Conservation (phyloP, 2,888 invertebrate genomes). For the Brenthis daphne region DNA sequence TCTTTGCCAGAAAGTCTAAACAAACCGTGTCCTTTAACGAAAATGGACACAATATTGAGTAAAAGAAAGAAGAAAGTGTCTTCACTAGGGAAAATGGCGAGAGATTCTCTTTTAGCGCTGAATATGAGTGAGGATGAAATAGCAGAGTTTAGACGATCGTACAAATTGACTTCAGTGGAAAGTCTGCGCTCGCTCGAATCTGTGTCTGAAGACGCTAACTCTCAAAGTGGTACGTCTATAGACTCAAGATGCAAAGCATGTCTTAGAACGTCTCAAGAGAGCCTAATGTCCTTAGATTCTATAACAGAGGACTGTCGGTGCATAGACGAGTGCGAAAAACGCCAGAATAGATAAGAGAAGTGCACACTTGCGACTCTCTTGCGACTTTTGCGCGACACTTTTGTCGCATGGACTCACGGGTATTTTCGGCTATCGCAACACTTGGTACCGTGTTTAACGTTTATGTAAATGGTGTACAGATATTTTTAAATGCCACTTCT, state of each 20-base stretch:
- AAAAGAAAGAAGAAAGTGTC: constrained; percentile 74
- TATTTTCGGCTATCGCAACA: constrained; percentile 18
- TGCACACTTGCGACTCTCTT: background rate
- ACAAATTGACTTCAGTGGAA: constrained; percentile 72
- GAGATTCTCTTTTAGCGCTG: constrained; percentile 70
- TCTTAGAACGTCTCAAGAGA: constrained; percentile 71
- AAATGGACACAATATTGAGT: constrained; percentile 58
- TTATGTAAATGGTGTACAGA: constrained; percentile 38
- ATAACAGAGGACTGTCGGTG: constrained; percentile 74
- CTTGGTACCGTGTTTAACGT: constrained; percentile 8
- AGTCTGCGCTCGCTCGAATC: constrained; percentile 72
- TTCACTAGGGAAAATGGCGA: constrained; percentile 73
- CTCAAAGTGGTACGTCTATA: constrained; percentile 70
- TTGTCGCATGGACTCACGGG: constrained; percentile 33
- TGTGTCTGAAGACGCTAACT: constrained; percentile 73
- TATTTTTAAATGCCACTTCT: constrained; percentile 38
- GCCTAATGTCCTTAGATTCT: constrained; percentile 73
- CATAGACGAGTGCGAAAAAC: constrained; percentile 59
- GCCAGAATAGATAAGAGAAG: constrained; percentile 53
- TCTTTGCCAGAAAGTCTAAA: constrained; percentile 73
- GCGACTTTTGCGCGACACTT: constrained; percentile 21
- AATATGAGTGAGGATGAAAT: constrained; percentile 78
- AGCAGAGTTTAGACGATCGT: constrained; percentile 69
- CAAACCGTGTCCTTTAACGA: constrained; percentile 64
- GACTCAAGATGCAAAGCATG: constrained; percentile 72